Percentiles rank a stretch among this genome's conserved stretches.
Evolutionary conservation across 2,113 vertebrate species (phyloP).

Genomic region (Danionella cerebrum): DNA sequence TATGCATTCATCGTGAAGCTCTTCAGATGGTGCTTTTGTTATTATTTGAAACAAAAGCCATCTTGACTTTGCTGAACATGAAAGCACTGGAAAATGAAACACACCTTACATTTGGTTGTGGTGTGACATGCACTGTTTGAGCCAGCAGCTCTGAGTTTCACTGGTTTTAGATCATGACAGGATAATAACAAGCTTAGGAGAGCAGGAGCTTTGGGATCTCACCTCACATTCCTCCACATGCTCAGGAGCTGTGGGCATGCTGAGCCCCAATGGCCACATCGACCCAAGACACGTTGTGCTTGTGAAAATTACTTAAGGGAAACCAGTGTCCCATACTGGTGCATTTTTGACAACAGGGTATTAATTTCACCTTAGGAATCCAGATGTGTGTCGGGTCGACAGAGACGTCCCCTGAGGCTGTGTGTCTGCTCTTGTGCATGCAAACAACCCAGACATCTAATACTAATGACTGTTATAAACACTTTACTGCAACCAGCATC

Average conservation of each 20-base stretch:
- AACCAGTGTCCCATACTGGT: constrained; percentile 13
- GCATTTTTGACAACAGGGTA: constrained; percentile 27
- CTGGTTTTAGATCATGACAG: constrained; percentile 22
- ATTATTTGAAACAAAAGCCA: constrained; percentile 39
- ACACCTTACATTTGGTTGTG: not conserved
- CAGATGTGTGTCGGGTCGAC: constrained; percentile 52
- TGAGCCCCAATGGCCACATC: not conserved
- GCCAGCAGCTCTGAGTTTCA: not conserved
- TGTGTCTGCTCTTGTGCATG: constrained; percentile 44
- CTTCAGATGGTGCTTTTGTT: constrained; percentile 35
- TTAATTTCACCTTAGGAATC: constrained; percentile 37
- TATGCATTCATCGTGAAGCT: constrained; percentile 31
- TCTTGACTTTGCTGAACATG: not conserved
- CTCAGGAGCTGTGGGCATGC: constrained; percentile 11
- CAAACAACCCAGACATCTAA: constrained; percentile 8
- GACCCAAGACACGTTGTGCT: not conserved
- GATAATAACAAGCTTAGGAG: constrained; percentile 14
- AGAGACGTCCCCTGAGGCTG: constrained; percentile 36
- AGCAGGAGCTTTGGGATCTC: not conserved
- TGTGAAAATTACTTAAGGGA: constrained; percentile 8
- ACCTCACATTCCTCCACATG: not conserved
- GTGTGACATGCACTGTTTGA: not conserved
- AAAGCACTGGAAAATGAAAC: not conserved
- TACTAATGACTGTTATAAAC: not conserved
- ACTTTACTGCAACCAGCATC: not conserved